phyloP scores from a whole-genome alignment of 2,797 vertebrate species.

The Toxotes lorentzi region DNA sequence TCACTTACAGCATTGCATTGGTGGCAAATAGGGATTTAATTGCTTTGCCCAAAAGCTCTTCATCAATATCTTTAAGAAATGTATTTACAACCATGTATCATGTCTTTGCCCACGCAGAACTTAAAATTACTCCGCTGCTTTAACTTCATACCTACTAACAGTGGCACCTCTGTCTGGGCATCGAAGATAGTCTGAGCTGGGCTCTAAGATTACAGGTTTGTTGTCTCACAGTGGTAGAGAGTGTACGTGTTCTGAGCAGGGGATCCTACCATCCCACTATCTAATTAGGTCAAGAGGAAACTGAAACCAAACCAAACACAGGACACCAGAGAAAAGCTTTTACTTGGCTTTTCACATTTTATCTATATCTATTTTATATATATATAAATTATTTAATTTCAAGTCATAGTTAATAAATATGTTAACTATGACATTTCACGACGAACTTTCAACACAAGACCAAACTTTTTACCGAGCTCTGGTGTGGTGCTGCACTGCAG shows the following conservation, averaged over 20 bases:
- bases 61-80: background rate
- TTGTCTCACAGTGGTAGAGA: slow-evolving; percentile 24
- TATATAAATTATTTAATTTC: too few relatives aligned
- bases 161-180: slow-evolving; percentile 19
- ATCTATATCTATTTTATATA: too few relatives aligned
- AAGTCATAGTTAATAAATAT: background rate
- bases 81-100: background rate
- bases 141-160: slow-evolving; percentile 20
- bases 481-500: background rate
- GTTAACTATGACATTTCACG: background rate
- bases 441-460: background rate
- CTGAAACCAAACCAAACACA: slow-evolving; percentile 33
- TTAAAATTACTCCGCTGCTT: background rate
- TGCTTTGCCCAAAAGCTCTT: background rate
- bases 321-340: slow-evolving; percentile 15
- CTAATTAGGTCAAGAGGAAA: slow-evolving; percentile 48
- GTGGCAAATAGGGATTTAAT: slow-evolving; percentile 4
- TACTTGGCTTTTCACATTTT: background rate
- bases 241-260: slow-evolving; percentile 3
- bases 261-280: background rate
- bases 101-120: background rate
- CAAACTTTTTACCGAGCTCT: background rate
- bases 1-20: background rate
- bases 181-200: slow-evolving; percentile 22
- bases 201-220: slow-evolving; percentile 56